Evolutionary conservation across 2,888 invertebrate species (phyloP).

Genomic region (Marasmarcha lunaedactyla): DNA sequence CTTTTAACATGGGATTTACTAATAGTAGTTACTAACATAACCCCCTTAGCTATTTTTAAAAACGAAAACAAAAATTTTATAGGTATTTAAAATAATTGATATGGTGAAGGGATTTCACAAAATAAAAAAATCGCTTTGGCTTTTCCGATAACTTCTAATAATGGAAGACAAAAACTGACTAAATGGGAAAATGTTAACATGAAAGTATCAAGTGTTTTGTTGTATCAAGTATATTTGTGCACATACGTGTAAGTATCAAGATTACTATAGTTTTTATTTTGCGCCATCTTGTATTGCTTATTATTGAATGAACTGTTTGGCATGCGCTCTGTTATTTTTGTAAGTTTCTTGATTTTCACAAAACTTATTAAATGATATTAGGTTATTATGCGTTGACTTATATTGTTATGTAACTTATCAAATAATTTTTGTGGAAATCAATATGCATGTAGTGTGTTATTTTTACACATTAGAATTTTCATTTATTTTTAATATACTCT

Average conservation of each 20-base stretch:
- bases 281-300: constrained; percentile 26
- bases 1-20: constrained; percentile 69
- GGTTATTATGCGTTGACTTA: no score
- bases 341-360: no score
- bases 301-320: constrained; percentile 57
- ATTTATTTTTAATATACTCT: no score
- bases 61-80: constrained; percentile 19
- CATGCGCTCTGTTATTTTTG: no score
- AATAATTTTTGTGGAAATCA: constrained; percentile 1
- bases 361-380: no score
- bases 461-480: no score
- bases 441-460: no score
- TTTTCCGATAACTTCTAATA: constrained; percentile 42
- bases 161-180: constrained; percentile 18
- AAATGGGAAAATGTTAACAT: no score
- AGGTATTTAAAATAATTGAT: constrained; percentile 21
- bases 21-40: constrained; percentile 57
- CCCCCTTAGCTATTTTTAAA: constrained; percentile 18
- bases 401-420: no score
- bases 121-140: constrained; percentile 36
- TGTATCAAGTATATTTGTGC: constrained; percentile 33
- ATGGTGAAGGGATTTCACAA: constrained; percentile 8
- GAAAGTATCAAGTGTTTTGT: constrained; percentile 20
- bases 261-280: constrained; percentile 26
- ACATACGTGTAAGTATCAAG: constrained; percentile 58